A percentile compares a stretch with the other conserved stretches of the same genome.
Conservation (phyloP, 2,113 vertebrate genomes). For the Oncorhynchus mykiss region DNA sequence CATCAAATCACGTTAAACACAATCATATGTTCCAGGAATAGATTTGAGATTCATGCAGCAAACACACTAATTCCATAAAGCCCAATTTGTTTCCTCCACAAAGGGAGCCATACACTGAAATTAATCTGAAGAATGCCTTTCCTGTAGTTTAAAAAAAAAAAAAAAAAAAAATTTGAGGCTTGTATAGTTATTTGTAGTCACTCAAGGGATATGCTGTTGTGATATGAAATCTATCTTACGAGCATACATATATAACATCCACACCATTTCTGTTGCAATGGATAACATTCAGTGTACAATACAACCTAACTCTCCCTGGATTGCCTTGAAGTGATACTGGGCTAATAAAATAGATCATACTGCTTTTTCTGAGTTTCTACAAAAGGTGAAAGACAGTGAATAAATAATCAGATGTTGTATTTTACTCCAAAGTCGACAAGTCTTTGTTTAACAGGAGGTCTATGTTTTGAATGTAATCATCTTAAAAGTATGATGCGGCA, state of each 20-base stretch:
- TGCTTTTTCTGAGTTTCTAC: slow-evolving; percentile 8
- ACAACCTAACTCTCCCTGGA: slow-evolving; percentile 21
- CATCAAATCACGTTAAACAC: slow-evolving; percentile 55
- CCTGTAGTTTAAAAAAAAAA: too few species aligned
- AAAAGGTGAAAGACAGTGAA: neutral
- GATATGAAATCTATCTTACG: slow-evolving; percentile 46
- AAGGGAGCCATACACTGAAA: slow-evolving; percentile 60
- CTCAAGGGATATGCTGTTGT: slow-evolving; percentile 19
- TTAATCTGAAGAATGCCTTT: slow-evolving; percentile 70
- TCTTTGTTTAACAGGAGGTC: neutral
- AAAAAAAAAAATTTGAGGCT: slow-evolving; percentile 51
- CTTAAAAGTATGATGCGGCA: neutral
- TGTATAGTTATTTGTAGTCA: slow-evolving; percentile 13
- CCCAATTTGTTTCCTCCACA: slow-evolving; percentile 71
- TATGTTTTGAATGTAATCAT: slow-evolving; percentile 8
- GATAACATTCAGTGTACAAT: slow-evolving; percentile 42
- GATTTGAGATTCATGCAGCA: slow-evolving; percentile 58
- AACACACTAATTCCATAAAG: slow-evolving; percentile 69
- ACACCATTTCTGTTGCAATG: slow-evolving; percentile 31
- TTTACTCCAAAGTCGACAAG: neutral
- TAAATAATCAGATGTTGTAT: neutral
- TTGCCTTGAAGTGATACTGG: slow-evolving; percentile 27
- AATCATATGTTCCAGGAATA: slow-evolving; percentile 57
- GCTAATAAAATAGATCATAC: slow-evolving; percentile 5
- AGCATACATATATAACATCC: slow-evolving; percentile 42